phyloP scores from a whole-genome alignment of 1,140 invertebrate genomes.

The Ectropis grisescens region DNA sequence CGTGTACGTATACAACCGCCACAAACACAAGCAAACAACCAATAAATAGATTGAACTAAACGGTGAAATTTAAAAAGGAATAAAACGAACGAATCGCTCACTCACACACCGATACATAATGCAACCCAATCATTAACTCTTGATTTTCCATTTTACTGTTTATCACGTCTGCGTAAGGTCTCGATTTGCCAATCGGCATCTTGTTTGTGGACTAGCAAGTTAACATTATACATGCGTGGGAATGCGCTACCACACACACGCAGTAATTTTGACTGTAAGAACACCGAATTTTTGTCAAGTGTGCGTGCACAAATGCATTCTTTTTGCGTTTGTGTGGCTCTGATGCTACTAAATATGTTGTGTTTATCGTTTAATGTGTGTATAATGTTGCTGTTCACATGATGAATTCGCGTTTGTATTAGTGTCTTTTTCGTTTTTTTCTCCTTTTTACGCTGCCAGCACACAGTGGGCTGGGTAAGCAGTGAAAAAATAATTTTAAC shows the following conservation, averaged over 20 bases:
- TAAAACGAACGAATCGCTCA: constrained; percentile 59
- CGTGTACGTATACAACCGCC: constrained; percentile 28
- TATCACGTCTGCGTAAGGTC: constrained; percentile 12
- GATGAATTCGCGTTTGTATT: constrained; percentile 61
- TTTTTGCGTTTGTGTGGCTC: constrained; percentile 31
- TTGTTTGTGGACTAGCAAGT: constrained; percentile 50
- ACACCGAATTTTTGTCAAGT: constrained; percentile 51
- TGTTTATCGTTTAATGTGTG: constrained; percentile 21
- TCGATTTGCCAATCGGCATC: constrained; percentile 14
- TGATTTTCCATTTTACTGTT: constrained; percentile 15
- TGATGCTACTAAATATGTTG: no score
- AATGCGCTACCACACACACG: constrained; percentile 37
- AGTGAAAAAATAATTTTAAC: constrained; percentile 68
- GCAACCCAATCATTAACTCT: constrained; percentile 58
- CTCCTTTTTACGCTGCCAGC: constrained; percentile 29
- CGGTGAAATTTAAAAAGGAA: constrained; percentile 70
- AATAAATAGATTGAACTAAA: constrained; percentile 70
- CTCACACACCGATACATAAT: constrained; percentile 46
- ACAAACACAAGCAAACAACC: constrained; percentile 49
- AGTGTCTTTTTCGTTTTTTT: constrained; percentile 57
- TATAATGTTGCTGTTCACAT: constrained; percentile 48
- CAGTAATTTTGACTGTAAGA: constrained; percentile 61
- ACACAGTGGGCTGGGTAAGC: constrained; percentile 44
- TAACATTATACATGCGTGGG: constrained; percentile 51
- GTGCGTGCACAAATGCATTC: constrained; percentile 47